phyloP scores from a whole-genome alignment of 2,113 vertebrate species.

The Nerophis ophidion region DNA sequence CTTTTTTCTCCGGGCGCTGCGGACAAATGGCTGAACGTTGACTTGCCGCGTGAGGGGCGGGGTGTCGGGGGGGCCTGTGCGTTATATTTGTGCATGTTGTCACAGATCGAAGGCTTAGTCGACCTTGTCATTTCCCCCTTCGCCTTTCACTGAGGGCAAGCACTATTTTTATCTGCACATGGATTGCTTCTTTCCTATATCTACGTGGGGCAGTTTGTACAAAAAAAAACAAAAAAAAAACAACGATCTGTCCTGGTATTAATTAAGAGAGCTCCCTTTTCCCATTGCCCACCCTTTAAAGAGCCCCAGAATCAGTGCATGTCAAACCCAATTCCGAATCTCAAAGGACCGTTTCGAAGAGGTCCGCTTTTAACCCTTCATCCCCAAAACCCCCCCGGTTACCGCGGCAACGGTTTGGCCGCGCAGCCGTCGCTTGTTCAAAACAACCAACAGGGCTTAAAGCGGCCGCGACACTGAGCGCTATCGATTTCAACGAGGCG shows the following conservation, averaged over 20 bases:
- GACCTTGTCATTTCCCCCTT: slow-evolving; percentile 56
- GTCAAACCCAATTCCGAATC: slow-evolving; percentile 66
- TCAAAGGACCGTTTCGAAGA: slow-evolving; percentile 48
- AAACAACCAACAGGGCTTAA: slow-evolving; percentile 59
- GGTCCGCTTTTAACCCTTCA: slow-evolving; percentile 40
- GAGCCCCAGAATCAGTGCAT: slow-evolving; percentile 59
- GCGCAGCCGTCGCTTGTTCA: slow-evolving; percentile 43
- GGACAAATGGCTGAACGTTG: slow-evolving; percentile 44
- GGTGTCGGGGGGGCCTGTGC: slow-evolving; percentile 32
- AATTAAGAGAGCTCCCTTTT: slow-evolving; percentile 50
- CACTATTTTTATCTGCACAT: slow-evolving; percentile 59
- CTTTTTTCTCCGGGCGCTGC: slow-evolving; percentile 66
- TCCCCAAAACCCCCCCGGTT: slow-evolving; percentile 40
- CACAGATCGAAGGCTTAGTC: slow-evolving; percentile 69
- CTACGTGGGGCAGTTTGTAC: slow-evolving; percentile 44
- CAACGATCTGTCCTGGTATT: slow-evolving; percentile 23
- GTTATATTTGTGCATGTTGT: slow-evolving; percentile 72
- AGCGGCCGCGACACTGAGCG: slow-evolving; percentile 67
- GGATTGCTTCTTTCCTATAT: slow-evolving; percentile 53
- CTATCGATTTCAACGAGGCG: slow-evolving; percentile 64
- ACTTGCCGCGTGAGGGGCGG: slow-evolving; percentile 50
- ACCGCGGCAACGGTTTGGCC: slow-evolving; percentile 43
- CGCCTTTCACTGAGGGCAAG: slow-evolving; percentile 47
- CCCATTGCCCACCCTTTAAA: slow-evolving; percentile 31
- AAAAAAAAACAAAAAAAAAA: slow-evolving; percentile 5